phyloP scores from a whole-genome alignment of 2,888 invertebrate genomes.

The Peribatodes rhomboidaria region DNA sequence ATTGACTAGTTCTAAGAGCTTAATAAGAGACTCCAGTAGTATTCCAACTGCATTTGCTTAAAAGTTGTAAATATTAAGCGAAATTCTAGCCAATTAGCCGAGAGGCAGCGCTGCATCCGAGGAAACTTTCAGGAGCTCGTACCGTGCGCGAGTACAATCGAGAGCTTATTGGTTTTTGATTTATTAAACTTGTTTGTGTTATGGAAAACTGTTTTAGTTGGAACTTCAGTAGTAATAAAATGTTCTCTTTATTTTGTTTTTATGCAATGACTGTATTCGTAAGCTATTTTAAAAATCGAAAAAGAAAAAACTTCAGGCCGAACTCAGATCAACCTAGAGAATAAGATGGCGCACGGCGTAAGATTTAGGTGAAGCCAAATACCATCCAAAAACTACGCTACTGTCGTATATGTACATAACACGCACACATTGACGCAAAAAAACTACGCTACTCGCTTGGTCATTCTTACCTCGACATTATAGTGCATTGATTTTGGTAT shows the following conservation, averaged over 20 bases:
- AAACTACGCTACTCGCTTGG: too few species aligned
- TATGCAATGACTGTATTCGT: not conserved
- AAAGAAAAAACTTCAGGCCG: too few species aligned
- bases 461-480: too few species aligned
- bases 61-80: conserved; percentile 69
- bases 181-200: conserved; percentile 54
- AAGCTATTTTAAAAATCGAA: too few species aligned
- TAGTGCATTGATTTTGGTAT: too few species aligned
- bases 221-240: conserved; percentile 7
- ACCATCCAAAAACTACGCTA: too few species aligned
- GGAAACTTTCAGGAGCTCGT: conserved; percentile 69
- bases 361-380: too few species aligned
- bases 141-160: conserved; percentile 60
- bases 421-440: too few species aligned
- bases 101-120: conserved; percentile 66
- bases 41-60: conserved; percentile 51
- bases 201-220: conserved; percentile 34
- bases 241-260: conserved; percentile 7
- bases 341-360: too few species aligned
- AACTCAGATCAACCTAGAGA: too few species aligned
- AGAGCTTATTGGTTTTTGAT: conserved; percentile 73
- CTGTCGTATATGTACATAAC: too few species aligned
- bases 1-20: conserved; percentile 14
- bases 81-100: conserved; percentile 79
- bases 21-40: conserved; percentile 47